These are phyloP conservation scores for Scolopax rusticola DNA, from an alignment of 2,797 vertebrate species.

Conservation along the genomic window DNA sequence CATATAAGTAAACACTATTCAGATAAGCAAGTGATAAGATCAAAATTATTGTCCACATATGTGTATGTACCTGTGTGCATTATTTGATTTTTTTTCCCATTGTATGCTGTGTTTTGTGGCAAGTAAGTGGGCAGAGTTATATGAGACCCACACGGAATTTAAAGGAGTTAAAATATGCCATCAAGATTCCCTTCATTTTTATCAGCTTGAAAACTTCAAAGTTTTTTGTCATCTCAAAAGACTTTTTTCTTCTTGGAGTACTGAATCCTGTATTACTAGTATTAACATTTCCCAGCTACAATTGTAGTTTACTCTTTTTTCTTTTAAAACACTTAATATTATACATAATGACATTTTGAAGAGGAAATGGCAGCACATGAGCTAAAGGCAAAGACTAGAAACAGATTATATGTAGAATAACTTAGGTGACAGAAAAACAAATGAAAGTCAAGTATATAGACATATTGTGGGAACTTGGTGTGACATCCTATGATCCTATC, in stretches of 20 bases:
- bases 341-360: background rate
- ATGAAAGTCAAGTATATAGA: background rate
- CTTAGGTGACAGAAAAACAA: background rate
- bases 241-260: background rate
- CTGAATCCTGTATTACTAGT: background rate
- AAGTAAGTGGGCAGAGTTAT: background rate
- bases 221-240: background rate
- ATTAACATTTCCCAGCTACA: background rate
- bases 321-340: background rate
- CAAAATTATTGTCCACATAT: background rate
- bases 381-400: background rate
- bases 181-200: background rate
- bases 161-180: background rate
- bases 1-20: background rate
- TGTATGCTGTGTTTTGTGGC: background rate
- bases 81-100: background rate
- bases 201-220: background rate
- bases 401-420: background rate
- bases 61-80: background rate
- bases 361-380: background rate
- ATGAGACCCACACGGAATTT: background rate
- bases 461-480: background rate
- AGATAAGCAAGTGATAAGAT: background rate
- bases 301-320: background rate
- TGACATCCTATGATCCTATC: background rate